Evolutionary conservation across 2,888 invertebrate species (phyloP).

Genomic region (Drosophila pseudotalamancana): DNA sequence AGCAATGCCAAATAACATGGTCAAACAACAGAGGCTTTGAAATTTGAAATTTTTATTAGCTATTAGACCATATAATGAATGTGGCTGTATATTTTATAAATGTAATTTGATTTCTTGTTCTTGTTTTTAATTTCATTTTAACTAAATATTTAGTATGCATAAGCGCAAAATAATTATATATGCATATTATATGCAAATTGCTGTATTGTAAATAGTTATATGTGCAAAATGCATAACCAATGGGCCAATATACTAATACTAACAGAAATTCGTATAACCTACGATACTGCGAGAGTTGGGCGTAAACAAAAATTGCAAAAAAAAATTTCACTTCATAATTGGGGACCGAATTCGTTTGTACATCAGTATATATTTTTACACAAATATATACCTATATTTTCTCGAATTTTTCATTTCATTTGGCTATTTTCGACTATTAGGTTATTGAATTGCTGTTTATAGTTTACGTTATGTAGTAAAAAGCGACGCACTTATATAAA

Average conservation of each 20-base stretch:
- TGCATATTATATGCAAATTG: slow-evolving; percentile 31
- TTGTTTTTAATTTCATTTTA: slow-evolving; percentile 55
- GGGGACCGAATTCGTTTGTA: slow-evolving; percentile 62
- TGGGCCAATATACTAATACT: slow-evolving; percentile 66
- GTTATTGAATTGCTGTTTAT: slow-evolving; percentile 51
- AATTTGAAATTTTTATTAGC: slow-evolving; percentile 75
- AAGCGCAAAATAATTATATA: slow-evolving; percentile 26
- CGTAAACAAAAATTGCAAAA: slow-evolving; percentile 36
- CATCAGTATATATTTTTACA: slow-evolving; percentile 32
- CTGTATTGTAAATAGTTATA: slow-evolving; percentile 17
- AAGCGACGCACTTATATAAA: slow-evolving; percentile 37
- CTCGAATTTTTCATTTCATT: slow-evolving; percentile 33
- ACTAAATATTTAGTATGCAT: slow-evolving; percentile 55
- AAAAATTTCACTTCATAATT: slow-evolving; percentile 54
- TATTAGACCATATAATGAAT: slow-evolving; percentile 65
- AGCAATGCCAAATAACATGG: slow-evolving; percentile 51
- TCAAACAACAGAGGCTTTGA: slow-evolving; percentile 37
- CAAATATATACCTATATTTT: slow-evolving; percentile 20
- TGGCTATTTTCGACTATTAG: slow-evolving; percentile 61
- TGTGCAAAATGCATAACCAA: slow-evolving; percentile 50
- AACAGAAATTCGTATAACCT: slow-evolving; percentile 76
- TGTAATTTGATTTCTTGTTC: slow-evolving; percentile 62
- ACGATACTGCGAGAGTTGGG: slow-evolving; percentile 36
- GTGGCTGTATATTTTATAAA: slow-evolving; percentile 45
- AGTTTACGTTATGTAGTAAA: slow-evolving; percentile 47